Conservation (phyloP, 2,797 vertebrate species). For the Antrozous pallidus region DNA sequence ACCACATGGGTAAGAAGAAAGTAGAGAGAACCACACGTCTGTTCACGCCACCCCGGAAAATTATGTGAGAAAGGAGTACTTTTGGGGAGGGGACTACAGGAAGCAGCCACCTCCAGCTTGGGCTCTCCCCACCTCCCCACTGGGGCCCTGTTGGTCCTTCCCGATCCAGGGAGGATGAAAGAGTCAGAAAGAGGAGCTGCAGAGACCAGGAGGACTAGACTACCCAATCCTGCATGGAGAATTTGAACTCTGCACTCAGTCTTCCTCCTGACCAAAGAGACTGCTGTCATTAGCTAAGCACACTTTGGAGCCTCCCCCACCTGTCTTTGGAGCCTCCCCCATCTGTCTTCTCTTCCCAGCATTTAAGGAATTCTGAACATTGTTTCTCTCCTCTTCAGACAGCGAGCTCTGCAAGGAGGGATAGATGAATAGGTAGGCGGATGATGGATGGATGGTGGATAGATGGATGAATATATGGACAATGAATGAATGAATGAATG, state of each 20-base stretch:
- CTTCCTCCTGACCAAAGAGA: too few relatives aligned
- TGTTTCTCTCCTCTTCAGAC: neutral
- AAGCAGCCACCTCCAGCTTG: rapidly evolving
- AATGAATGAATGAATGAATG: too few relatives aligned
- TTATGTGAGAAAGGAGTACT: neutral
- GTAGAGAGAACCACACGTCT: rapidly evolving
- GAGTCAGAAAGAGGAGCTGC: rapidly evolving
- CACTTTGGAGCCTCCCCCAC: neutral
- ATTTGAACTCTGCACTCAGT: rapidly evolving
- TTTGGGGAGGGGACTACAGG: too few relatives aligned
- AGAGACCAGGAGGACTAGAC: rapidly evolving
- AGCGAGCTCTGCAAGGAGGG: rapidly evolving
- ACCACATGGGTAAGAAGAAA: rapidly evolving
- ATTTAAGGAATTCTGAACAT: neutral
- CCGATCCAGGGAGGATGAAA: neutral
- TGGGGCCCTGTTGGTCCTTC: neutral
- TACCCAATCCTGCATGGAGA: rapidly evolving
- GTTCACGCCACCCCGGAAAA: rapidly evolving
- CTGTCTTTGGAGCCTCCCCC: neutral
- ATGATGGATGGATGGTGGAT: neutral
- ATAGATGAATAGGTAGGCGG: too few relatives aligned
- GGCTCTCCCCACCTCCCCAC: rapidly evolving
- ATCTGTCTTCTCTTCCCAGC: neutral
- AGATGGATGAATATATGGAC: too few relatives aligned
- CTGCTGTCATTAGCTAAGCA: neutral